Percentiles rank a stretch among this genome's conserved stretches.
Evolutionary conservation across 37 sponge, comb jelly and placozoan species (phyloP).

Genomic region (Oopsacas minuta): DNA sequence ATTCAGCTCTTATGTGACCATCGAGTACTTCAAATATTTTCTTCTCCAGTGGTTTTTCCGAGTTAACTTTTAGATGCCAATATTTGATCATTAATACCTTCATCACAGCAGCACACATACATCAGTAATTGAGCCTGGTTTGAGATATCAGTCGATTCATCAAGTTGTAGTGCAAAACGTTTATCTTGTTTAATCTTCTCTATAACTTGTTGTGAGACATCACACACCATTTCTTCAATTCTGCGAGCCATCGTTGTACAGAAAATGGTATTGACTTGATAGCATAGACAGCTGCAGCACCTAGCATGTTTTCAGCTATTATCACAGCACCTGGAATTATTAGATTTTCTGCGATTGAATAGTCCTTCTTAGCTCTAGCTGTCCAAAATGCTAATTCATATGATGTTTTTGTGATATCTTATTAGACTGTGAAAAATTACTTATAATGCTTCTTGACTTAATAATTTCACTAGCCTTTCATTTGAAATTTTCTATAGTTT

Average conservation of each 20-base stretch:
- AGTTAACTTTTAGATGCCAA: background rate
- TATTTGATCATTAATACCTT: background rate
- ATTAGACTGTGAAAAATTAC: background rate
- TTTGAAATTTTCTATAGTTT: background rate
- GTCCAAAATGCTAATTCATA: background rate
- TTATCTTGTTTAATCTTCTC: background rate
- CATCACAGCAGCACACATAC: background rate
- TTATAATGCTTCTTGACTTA: background rate
- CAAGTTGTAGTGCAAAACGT: background rate
- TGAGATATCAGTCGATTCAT: background rate
- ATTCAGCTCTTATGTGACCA: background rate
- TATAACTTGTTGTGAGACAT: background rate
- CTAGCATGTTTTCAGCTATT: background rate
- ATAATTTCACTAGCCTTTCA: background rate
- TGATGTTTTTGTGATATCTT: background rate
- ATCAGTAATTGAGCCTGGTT: background rate
- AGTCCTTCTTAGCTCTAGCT: background rate
- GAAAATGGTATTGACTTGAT: background rate
- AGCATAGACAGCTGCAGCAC: background rate
- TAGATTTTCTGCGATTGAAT: background rate
- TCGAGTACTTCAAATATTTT: background rate
- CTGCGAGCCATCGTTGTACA: background rate
- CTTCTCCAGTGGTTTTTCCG: background rate
- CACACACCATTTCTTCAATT: background rate
- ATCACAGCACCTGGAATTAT: background rate